Conservation (phyloP, 2,888 invertebrate species). For the Litoditis marina region DNA sequence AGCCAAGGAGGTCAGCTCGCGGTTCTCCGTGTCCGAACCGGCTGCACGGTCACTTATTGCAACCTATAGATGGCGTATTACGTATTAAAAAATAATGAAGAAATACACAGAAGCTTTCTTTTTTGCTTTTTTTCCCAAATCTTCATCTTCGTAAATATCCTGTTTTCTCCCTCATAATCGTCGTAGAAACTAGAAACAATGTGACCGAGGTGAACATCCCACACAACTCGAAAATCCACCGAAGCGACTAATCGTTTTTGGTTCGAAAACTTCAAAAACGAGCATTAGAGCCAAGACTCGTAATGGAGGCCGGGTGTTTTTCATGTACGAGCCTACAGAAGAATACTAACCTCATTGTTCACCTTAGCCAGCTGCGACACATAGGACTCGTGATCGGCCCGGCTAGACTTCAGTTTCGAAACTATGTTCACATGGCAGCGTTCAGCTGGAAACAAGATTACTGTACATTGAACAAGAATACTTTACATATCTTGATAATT, state of each 20-base stretch:
- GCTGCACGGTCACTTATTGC: constrained; percentile 65
- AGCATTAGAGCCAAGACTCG: too few relatives aligned
- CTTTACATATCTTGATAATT: not conserved
- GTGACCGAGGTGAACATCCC: too few relatives aligned
- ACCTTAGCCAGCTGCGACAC: constrained; percentile 90
- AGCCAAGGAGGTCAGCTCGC: constrained; percentile 83
- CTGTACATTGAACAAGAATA: too few relatives aligned
- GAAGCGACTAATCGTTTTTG: too few relatives aligned
- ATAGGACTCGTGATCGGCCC: constrained; percentile 94
- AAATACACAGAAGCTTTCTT: too few relatives aligned
- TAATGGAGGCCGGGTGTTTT: not conserved
- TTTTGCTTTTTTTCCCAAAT: too few relatives aligned
- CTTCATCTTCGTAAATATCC: too few relatives aligned
- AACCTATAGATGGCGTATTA: too few relatives aligned
- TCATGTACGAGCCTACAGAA: not conserved
- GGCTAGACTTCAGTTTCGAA: constrained; percentile 84
- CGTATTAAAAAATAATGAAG: too few relatives aligned
- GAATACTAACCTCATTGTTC: constrained; percentile 69
- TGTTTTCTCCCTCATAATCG: too few relatives aligned
- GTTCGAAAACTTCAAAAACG: not conserved
- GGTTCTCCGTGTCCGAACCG: constrained; percentile 77
- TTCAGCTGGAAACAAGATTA: constrained; percentile 38
- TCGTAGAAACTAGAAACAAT: too few relatives aligned
- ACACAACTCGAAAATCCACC: too few relatives aligned
- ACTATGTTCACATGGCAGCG: constrained; percentile 76